A percentile compares a stretch with the other conserved stretches of the same genome.
phyloP scores from a whole-genome alignment of 2,797 vertebrate species.

The Phrynocephalus vlangalii region DNA sequence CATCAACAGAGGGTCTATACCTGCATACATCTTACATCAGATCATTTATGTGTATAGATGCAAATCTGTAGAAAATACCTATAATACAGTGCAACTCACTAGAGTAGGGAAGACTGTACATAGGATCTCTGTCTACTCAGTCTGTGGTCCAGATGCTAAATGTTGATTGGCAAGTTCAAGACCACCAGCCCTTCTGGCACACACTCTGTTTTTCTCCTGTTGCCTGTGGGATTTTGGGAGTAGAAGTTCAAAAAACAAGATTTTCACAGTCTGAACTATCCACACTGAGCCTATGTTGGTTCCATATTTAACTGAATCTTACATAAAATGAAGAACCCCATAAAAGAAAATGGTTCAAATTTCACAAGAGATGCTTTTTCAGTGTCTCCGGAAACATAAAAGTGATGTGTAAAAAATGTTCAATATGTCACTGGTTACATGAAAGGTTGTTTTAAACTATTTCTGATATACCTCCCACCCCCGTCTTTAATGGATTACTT shows the following conservation, averaged over 20 bases:
- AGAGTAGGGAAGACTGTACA: not conserved
- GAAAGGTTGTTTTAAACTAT: conserved; percentile 34
- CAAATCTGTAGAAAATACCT: not conserved
- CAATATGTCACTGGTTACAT: not conserved
- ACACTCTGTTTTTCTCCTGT: too few relatives aligned
- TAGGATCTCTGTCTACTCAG: not conserved
- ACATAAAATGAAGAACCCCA: conserved; percentile 30
- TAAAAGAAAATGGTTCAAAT: not conserved
- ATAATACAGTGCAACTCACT: not conserved
- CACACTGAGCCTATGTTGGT: not conserved
- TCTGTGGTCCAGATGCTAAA: not conserved
- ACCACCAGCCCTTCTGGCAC: too few relatives aligned
- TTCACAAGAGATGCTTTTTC: conserved; percentile 8
- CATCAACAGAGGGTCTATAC: too few relatives aligned
- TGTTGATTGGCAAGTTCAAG: too few relatives aligned
- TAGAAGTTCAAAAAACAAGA: too few relatives aligned
- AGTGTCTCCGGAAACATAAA: conserved; percentile 16
- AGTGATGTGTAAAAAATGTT: not conserved
- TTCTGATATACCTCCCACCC: not conserved
- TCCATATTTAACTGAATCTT: not conserved
- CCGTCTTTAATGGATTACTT: conserved; percentile 9
- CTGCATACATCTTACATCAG: too few relatives aligned
- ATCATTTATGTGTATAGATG: not conserved
- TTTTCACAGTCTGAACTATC: not conserved
- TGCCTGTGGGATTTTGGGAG: too few relatives aligned